phyloP scores from a whole-genome alignment of 2,888 invertebrate genomes.

The Sabatieria punctata region DNA sequence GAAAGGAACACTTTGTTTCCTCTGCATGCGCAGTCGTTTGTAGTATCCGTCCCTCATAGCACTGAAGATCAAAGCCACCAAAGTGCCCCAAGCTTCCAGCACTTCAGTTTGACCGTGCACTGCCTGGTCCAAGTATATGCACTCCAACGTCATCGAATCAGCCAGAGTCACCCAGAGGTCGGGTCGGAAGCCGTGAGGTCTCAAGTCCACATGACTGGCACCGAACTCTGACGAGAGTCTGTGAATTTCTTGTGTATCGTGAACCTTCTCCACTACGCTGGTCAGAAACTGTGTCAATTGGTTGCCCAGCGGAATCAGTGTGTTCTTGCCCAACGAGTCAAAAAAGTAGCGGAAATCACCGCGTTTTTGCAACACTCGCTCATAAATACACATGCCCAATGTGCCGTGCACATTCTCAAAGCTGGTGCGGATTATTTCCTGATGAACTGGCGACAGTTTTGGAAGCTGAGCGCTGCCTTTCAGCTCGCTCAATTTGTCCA shows the following conservation, averaged over 20 bases:
- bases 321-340: slow-evolving; percentile 20
- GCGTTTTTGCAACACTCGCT: slow-evolving; percentile 26
- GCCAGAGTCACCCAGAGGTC: slow-evolving; percentile 30
- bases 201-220: slow-evolving; percentile 24
- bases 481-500: too few species aligned
- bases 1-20: too few species aligned
- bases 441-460: not conserved
- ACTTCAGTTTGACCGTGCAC: slow-evolving; percentile 8
- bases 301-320: slow-evolving; percentile 18
- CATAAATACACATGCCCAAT: slow-evolving; percentile 10
- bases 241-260: not conserved
- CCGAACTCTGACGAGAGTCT: slow-evolving; percentile 20
- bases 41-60: slow-evolving; percentile 28
- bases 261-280: slow-evolving; percentile 20
- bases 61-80: slow-evolving; percentile 25
- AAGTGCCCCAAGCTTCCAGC: slow-evolving; percentile 23
- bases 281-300: slow-evolving; percentile 22
- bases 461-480: too few species aligned
- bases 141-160: slow-evolving; percentile 27
- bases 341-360: slow-evolving; percentile 22
- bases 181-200: slow-evolving; percentile 25
- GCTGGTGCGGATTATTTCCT: not conserved
- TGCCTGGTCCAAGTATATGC: slow-evolving; percentile 22
- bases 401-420: not conserved
- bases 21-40: slow-evolving; percentile 16